Evolutionary conservation across 2,888 invertebrate genomes (phyloP).

Genomic region (Phanerotoma sp.): DNA sequence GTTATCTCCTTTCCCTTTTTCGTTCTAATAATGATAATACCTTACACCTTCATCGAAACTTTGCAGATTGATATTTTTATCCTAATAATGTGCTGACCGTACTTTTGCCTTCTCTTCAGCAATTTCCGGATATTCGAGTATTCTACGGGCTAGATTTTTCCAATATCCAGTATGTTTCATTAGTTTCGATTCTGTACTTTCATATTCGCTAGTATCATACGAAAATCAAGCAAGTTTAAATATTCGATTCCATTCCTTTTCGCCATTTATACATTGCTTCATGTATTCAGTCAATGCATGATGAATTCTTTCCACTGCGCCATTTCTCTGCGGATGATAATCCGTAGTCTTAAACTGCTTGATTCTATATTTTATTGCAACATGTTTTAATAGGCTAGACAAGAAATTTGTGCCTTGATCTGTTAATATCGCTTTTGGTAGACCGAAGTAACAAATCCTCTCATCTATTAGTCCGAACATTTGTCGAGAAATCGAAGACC

Average conservation of each 20-base stretch:
- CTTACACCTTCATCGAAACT: constrained; percentile 5
- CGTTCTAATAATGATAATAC: constrained; percentile 23
- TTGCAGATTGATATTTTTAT: constrained; percentile 7
- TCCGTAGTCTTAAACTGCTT: no score
- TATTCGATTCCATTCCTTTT: constrained; percentile 22
- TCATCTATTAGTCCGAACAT: no score
- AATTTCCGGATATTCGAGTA: not conserved
- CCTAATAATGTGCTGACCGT: constrained; percentile 1
- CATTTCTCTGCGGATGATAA: constrained; percentile 26
- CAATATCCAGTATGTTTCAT: constrained; percentile 18
- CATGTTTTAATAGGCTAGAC: no score
- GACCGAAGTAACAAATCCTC: no score
- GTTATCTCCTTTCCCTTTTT: no score
- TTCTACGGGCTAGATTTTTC: not conserved
- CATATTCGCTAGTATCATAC: constrained; percentile 25
- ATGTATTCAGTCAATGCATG: constrained; percentile 29
- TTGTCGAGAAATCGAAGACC: no score
- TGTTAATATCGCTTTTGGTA: no score
- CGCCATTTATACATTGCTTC: constrained; percentile 19
- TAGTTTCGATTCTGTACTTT: constrained; percentile 21
- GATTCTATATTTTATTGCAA: no score
- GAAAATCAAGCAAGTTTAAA: constrained; percentile 27
- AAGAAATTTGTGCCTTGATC: no score
- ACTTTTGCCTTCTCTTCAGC: constrained; percentile 12
- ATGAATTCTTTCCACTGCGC: constrained; percentile 28